A percentile compares a stretch with the other conserved stretches of the same genome.
These are phyloP conservation scores for Loxodonta africana DNA, from an alignment of 2,113 vertebrate genomes.

Conservation along the genomic window DNA sequence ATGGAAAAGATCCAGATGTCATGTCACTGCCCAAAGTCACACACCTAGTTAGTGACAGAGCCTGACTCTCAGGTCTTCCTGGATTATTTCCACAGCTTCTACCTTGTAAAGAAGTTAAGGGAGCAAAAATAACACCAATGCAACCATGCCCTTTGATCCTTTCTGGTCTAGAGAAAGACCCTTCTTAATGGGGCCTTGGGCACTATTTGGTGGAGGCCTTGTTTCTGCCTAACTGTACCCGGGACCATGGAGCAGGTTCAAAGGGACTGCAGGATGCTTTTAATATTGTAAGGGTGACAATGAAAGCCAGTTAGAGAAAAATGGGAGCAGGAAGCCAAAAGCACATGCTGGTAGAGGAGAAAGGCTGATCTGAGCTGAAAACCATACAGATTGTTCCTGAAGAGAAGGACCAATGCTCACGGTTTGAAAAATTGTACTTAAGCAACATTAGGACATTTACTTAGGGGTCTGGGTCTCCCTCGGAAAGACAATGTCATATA, in stretches of 20 bases:
- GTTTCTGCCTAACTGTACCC: neutral
- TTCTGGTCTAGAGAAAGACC: neutral
- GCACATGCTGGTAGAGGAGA: neutral
- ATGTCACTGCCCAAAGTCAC: neutral
- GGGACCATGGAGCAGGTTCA: neutral
- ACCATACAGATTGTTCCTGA: neutral
- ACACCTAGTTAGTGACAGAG: neutral
- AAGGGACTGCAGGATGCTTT: slow-evolving; percentile 44
- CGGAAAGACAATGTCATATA: neutral
- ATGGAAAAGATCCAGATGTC: neutral
- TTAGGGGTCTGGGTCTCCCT: neutral
- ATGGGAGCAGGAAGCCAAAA: neutral
- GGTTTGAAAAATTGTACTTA: neutral
- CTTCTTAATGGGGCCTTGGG: too few species aligned
- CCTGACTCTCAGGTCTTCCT: neutral
- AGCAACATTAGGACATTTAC: neutral
- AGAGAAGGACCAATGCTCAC: neutral
- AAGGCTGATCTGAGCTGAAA: slow-evolving; percentile 44
- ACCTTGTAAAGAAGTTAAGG: neutral
- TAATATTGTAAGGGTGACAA: neutral
- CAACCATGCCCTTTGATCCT: neutral
- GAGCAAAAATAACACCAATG: neutral
- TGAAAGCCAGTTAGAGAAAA: neutral
- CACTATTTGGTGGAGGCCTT: neutral
- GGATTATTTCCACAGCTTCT: neutral